Evolutionary conservation across 2,797 vertebrate genomes (phyloP), one percentile per base, ranked within the genome.

Genomic region (Malurus leucopterus): DNA sequence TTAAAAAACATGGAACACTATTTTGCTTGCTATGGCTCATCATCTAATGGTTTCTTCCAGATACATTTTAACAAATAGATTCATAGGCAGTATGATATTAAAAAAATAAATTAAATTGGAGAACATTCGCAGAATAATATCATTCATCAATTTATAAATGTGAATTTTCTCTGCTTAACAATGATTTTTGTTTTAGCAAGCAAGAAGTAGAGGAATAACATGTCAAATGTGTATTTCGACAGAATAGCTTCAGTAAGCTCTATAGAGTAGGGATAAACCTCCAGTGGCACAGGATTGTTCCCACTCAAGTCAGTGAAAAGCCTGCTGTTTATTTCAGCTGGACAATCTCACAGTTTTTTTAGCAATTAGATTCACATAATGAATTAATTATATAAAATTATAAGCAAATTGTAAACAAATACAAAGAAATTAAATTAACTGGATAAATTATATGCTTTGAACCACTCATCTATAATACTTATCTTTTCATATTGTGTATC

Each of bases 401-500:
- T 67, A 92, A 55, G 84, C 41, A 65, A 88, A 81, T 87, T 75
- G 41, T 80, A 85, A 79, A 83, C 46, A 85, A 83, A 91, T 74
- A 86, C 61, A 83, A 91, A 89, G 70, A 83, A 92, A 87, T 90
- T 49, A 91, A 83, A 90, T 88, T 88, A 90, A 75, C 79, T 75
- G 84, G 67, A 69, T 90, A 91, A 89, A 89, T 89, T 49, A 78
- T n/a, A 83, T 72, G 43, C 46, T 91, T 59, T 53, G 57, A 90
- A 43, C 73, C 41, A 74, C 34, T 77, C 68, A 65, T 53, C 72
- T 89, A 63, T 50, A 80, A 59, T 72, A 58, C 41, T 84, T 84
- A 36, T 29, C n/a, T 72, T 84, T 69, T 71, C 46, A 50, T 84
- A 22, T 43, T 58, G 27, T 76, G 46, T 34, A 50, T 41, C 38